Evolutionary conservation across 1,140 invertebrate genomes (phyloP).

Genomic region (Papilio glaucus): DNA sequence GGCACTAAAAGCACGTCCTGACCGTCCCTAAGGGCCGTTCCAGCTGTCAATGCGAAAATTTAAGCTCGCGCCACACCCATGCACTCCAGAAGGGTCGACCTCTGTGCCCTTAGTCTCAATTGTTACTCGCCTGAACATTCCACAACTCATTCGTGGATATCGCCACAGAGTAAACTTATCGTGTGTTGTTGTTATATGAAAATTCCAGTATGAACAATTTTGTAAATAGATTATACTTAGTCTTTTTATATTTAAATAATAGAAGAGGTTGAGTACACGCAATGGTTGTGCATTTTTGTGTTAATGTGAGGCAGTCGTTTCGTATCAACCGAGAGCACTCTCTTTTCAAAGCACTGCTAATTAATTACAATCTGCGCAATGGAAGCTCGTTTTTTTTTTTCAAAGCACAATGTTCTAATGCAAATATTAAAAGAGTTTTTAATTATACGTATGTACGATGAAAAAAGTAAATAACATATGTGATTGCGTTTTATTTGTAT

Average conservation of each 20-base stretch:
- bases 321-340: conserved; percentile 16
- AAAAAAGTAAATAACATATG: not conserved
- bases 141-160: conserved; percentile 53
- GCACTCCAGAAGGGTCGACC: conserved; percentile 75
- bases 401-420: conserved; percentile 19
- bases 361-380: conserved; percentile 30
- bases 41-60: conserved; percentile 82
- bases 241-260: conserved; percentile 14
- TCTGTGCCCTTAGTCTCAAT: conserved; percentile 77
- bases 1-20: conserved; percentile 76
- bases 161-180: conserved; percentile 43
- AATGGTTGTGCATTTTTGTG: conserved; percentile 30
- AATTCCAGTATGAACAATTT: conserved; percentile 18
- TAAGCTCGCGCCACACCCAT: conserved; percentile 78
- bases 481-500: conserved; percentile 34
- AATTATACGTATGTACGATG: not conserved
- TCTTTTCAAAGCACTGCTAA: conserved; percentile 31
- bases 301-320: conserved; percentile 30
- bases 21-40: conserved; percentile 76
- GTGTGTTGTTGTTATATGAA: not conserved
- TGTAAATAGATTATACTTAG: not conserved
- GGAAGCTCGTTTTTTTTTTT: conserved; percentile 19
- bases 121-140: conserved; percentile 58
- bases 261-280: not conserved
- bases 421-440: conserved; percentile 19